Evolutionary conservation across 1,140 invertebrate genomes (phyloP).

Genomic region (Danaus melanippus): DNA sequence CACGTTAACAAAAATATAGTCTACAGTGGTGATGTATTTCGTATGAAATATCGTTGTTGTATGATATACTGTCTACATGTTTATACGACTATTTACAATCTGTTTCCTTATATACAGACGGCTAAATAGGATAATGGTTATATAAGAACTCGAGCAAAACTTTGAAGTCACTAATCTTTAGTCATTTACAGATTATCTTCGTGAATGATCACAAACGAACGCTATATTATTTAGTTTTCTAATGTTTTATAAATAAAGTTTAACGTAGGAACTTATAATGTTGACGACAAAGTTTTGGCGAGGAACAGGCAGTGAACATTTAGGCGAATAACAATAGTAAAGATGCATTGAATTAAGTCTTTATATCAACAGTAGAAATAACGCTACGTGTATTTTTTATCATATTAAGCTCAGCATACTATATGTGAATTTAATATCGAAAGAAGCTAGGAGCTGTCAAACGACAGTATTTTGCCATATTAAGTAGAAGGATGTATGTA

Average conservation of each 20-base stretch:
- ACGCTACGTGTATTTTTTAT: conserved; percentile 28
- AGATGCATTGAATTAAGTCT: conserved; percentile 42
- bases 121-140: conserved; percentile 18
- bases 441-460: no score
- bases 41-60: conserved; percentile 41
- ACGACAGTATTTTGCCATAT: conserved; percentile 35
- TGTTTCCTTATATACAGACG: conserved; percentile 49
- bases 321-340: conserved; percentile 13
- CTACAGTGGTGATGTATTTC: conserved; percentile 50
- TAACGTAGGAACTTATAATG: no score
- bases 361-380: conserved; percentile 18
- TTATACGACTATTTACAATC: conserved; percentile 58
- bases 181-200: not conserved
- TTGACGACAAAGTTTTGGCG: conserved; percentile 2
- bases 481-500: not conserved
- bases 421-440: conserved; percentile 32
- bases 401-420: conserved; percentile 44
- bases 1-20: conserved; percentile 71
- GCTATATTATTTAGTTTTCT: conserved; percentile 6
- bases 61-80: conserved; percentile 20
- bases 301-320: conserved; percentile 19
- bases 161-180: not conserved
- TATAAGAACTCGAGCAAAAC: conserved; percentile 5
- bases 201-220: not conserved
- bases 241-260: no score